Conservation (phyloP, 2,797 vertebrate species). For the Crax fasciolata region DNA sequence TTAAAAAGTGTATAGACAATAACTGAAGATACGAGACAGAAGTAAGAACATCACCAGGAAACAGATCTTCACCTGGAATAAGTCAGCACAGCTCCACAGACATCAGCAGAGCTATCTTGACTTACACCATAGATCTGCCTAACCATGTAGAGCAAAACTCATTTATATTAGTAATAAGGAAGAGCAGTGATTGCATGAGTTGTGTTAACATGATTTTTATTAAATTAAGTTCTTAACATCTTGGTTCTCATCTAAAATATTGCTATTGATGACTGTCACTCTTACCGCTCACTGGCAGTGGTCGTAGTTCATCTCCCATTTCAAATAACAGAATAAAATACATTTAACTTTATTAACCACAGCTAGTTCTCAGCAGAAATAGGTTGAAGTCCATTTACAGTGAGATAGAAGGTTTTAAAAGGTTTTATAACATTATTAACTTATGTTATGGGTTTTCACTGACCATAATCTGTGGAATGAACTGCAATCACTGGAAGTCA, state of each 20-base stretch:
- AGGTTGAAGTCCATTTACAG: conserved; percentile 2
- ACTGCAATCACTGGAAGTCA: background rate
- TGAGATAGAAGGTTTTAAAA: background rate
- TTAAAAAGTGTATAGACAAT: background rate
- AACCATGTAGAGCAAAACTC: background rate
- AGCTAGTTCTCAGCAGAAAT: background rate
- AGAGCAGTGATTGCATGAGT: background rate
- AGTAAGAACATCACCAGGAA: background rate
- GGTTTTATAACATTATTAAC: background rate
- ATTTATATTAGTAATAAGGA: background rate
- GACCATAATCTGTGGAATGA: background rate
- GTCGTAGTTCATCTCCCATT: background rate
- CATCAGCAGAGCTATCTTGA: background rate
- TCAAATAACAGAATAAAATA: background rate
- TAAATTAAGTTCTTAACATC: background rate
- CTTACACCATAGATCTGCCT: background rate
- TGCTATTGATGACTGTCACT: background rate
- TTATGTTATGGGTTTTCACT: background rate
- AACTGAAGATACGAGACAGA: background rate
- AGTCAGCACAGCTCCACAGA: background rate
- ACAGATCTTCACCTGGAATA: background rate
- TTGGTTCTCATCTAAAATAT: background rate
- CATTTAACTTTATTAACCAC: background rate
- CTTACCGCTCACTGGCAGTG: background rate
- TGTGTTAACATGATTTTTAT: background rate